Evolutionary conservation across 2,888 invertebrate genomes (phyloP).

Genomic region (Leistus spinibarbis): DNA sequence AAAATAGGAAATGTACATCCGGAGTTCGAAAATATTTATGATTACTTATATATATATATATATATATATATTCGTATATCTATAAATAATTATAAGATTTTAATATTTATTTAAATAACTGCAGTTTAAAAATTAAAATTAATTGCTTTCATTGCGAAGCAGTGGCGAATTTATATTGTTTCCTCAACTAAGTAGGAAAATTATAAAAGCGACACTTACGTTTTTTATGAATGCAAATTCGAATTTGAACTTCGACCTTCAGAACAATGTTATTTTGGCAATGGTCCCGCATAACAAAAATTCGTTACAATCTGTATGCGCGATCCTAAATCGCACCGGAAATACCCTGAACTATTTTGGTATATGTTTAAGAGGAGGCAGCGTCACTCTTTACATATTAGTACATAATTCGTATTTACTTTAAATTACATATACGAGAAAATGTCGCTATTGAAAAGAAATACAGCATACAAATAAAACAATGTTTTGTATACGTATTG

Average conservation of each 20-base stretch:
- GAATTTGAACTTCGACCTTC: neutral
- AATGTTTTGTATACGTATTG: neutral
- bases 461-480: neutral
- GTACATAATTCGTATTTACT: neutral
- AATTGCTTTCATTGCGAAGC: no score
- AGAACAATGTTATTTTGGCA: neutral
- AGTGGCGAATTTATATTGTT: no score
- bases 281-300: neutral
- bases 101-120: no score
- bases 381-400: neutral
- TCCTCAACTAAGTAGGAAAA: no score
- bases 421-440: neutral
- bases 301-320: neutral
- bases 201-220: no score
- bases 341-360: neutral
- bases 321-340: neutral
- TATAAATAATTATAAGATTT: no score
- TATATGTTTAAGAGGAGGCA: neutral
- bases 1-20: no score
- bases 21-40: no score
- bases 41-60: no score
- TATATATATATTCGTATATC: no score
- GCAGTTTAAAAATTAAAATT: no score
- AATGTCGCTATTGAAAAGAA: neutral
- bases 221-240: neutral